Base-by-base conservation (phyloP, 2,113 vertebrate species). In the Coturnix japonica region DNA sequence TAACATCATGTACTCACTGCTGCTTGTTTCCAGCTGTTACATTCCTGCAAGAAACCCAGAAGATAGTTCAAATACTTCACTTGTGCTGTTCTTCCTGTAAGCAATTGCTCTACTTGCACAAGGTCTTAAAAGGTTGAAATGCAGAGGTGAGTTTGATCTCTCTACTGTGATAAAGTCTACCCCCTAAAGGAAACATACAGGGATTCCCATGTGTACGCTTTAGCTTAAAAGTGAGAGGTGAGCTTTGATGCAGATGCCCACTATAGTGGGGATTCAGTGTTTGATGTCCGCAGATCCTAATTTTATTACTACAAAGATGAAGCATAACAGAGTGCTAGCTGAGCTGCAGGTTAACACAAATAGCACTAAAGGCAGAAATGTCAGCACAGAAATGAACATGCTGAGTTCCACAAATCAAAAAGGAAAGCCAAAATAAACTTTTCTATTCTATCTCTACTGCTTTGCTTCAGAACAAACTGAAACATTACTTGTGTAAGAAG, bases 21-120 rank as follows among this genome's bases (percentile, higher is more conserved):
- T 63, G 94, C 81, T 92, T 82, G 46, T 70, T 95, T 87, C 88
- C 92, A 94, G 86, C 77, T 90, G 86, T 78, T 90, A 89, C 90
- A 93, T 91, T 84, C 53, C 86, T 88, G 80, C 46, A 70, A 78
- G 70, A 94, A 90, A 86, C 13, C 26, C 0, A 0, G 37, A 91
- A 64, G 35, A 81, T 56, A 90, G 72, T 57, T 83, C 18, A 72
- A 75, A 72, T 86, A 56, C 44, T 86, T 88, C 8, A 41, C 39
- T 76, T 51, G 61, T 11, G 6, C 23, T 75, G 31, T 31, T 93
- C 57, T 93, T 76, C 81, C 69, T 0, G 0, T 65, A 90, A 88
- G 57, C 66, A 81, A 72, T 6, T 75, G 44, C 21, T 86, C 44
- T 54, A 10, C 14, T 23, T 75, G 54, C n/a, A 37, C 21, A 43